Conservation (phyloP, 2,113 vertebrate genomes). For the Pelusios castaneus region DNA sequence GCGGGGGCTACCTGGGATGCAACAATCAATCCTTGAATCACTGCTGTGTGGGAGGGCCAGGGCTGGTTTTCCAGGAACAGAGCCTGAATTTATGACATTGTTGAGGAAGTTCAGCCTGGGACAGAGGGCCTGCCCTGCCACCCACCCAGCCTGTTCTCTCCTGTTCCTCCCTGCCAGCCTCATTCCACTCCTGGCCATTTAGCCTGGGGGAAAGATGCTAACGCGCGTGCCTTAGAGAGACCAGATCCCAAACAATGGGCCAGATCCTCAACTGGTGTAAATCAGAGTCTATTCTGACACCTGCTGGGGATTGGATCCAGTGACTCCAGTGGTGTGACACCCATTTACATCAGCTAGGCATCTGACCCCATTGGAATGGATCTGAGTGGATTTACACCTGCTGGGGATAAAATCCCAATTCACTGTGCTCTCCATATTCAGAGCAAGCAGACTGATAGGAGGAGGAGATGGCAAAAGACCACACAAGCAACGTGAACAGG, state of each 20-base stretch:
- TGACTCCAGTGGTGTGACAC: background rate
- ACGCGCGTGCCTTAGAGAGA: background rate
- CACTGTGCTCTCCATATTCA: too few species aligned
- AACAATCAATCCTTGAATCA: background rate
- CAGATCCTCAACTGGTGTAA: background rate
- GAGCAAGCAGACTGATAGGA: background rate
- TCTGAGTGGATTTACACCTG: too few species aligned
- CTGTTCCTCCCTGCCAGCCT: background rate
- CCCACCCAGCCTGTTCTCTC: background rate
- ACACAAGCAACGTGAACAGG: background rate
- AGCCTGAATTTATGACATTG: background rate
- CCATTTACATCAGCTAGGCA: background rate
- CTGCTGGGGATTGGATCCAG: background rate
- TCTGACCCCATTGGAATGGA: background rate
- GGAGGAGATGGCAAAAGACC: background rate
- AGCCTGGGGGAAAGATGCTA: background rate
- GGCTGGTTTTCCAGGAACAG: background rate
- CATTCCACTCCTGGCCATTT: background rate
- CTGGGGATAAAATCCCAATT: background rate
- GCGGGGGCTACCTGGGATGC: background rate
- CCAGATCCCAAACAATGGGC: background rate
- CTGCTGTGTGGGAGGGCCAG: background rate
- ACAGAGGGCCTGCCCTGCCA: background rate
- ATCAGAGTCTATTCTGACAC: background rate
- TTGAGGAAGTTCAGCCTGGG: background rate